Evolutionary conservation across 2,113 vertebrate species (phyloP).

Genomic region (Colossoma macropomum): DNA sequence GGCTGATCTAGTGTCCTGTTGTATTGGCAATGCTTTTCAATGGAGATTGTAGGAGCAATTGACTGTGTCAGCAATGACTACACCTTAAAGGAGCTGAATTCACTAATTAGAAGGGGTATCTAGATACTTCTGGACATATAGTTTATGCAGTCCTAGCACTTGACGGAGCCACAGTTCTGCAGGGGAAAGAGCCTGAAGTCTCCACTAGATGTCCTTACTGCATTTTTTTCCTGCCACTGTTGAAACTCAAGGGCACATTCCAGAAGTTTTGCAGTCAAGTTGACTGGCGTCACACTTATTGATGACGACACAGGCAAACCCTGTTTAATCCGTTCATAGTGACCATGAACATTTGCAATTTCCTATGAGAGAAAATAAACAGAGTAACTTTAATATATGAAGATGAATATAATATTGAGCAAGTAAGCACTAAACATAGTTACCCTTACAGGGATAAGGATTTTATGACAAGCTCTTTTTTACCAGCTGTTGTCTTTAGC

Average conservation of each 20-base stretch:
- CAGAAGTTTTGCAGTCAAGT: constrained; percentile 78
- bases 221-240: constrained; percentile 81
- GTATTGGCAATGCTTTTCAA: no score
- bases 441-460: no score
- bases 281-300: constrained; percentile 79
- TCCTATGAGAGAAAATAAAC: constrained; percentile 72
- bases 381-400: neutral
- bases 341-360: constrained; percentile 84
- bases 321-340: constrained; percentile 88
- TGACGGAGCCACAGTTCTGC: no score
- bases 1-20: no score
- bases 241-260: constrained; percentile 78
- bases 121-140: no score
- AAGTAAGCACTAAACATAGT: neutral
- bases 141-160: no score
- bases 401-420: neutral
- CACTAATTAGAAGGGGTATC: no score
- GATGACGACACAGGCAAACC: constrained; percentile 70
- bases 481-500: no score
- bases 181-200: neutral
- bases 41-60: no score
- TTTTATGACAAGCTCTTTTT: no score
- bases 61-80: no score
- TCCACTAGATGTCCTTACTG: constrained; percentile 54
- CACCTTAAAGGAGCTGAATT: no score